These are phyloP conservation scores for Varecia variegata DNA, from an alignment of 2,797 vertebrate genomes.

Conservation along the genomic window DNA sequence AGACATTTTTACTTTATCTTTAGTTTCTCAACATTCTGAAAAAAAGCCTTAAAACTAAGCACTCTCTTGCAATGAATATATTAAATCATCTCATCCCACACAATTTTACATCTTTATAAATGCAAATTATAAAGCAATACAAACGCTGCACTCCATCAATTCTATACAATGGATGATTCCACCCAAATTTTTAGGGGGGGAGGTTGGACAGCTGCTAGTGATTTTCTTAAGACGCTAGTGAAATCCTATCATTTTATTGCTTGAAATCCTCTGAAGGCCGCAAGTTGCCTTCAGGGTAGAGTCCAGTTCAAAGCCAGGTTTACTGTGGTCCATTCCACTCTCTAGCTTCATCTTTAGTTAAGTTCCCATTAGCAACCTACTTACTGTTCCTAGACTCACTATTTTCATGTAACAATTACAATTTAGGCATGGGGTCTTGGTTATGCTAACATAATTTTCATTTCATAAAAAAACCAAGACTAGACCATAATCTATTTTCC, in stretches of 20 bases:
- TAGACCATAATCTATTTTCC: not conserved
- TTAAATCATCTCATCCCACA: not conserved
- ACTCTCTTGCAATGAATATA: not conserved
- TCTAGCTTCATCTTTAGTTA: not conserved
- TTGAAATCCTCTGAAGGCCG: not conserved
- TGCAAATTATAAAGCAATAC: not conserved
- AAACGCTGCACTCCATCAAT: not conserved
- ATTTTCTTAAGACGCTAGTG: not conserved
- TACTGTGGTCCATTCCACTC: not conserved
- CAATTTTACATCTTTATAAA: not conserved
- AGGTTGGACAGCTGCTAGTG: not conserved
- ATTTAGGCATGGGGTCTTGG: not conserved
- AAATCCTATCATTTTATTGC: not conserved
- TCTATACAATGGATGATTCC: not conserved
- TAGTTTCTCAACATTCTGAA: not conserved
- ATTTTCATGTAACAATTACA: not conserved
- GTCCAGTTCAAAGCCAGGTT: not conserved
- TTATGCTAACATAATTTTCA: constrained; percentile 7
- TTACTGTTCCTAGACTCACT: not conserved
- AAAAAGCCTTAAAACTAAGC: not conserved
- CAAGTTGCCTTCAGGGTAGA: not conserved
- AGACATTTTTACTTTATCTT: not conserved
- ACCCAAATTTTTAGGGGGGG: not conserved
- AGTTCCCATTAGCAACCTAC: not conserved
- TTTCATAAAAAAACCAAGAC: not conserved